Evolutionary conservation across 2,797 vertebrate species (phyloP).

Genomic region (Mormyrops attenuatus): DNA sequence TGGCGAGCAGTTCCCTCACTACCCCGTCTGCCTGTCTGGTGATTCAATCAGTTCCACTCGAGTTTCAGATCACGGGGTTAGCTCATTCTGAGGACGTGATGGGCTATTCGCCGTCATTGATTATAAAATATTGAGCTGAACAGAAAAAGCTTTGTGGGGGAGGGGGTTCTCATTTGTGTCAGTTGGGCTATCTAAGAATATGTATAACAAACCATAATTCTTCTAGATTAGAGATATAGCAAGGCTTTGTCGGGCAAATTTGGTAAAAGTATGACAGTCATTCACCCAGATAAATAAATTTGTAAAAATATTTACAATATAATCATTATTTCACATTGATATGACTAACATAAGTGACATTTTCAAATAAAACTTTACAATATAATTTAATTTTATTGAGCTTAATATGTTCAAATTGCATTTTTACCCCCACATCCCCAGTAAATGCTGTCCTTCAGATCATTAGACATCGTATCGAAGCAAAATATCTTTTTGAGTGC

Average conservation of each 20-base stretch:
- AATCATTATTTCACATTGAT: neutral
- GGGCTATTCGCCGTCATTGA: too few species aligned
- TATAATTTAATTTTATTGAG: neutral
- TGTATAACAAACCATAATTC: neutral
- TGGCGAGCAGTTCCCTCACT: neutral
- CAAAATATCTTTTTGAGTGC: neutral
- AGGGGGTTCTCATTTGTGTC: neutral
- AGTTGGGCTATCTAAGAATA: neutral
- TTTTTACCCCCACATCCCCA: neutral
- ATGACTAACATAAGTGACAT: neutral
- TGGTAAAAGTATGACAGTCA: neutral
- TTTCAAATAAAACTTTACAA: neutral
- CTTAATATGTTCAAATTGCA: neutral
- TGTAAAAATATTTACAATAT: neutral
- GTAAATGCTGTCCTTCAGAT: neutral
- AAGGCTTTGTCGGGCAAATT: neutral
- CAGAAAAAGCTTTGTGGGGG: too few species aligned
- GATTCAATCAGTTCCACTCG: neutral
- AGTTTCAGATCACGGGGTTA: neutral
- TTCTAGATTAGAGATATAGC: neutral
- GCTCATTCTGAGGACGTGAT: neutral
- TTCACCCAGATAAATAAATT: neutral
- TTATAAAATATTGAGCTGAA: slow-evolving; percentile 1
- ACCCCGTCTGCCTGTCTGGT: neutral
- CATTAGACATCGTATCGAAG: neutral